phyloP scores from a whole-genome alignment of 2,888 invertebrate genomes.

The Ophioninae sp. region DNA sequence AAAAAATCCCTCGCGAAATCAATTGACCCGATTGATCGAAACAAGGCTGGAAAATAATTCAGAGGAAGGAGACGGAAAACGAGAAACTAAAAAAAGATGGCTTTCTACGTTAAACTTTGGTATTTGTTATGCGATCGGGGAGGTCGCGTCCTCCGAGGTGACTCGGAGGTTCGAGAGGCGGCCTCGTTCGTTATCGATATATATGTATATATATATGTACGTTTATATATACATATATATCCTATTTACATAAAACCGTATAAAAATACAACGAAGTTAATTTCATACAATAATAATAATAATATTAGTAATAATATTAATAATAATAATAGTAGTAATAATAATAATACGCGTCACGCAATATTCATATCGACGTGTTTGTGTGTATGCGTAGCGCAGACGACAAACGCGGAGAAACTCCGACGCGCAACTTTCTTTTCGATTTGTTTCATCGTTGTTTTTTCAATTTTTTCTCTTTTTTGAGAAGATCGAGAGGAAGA shows the following conservation, averaged over 20 bases:
- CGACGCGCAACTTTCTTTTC: constrained; percentile 10
- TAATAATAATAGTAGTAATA: neutral
- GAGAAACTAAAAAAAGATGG: constrained; percentile 62
- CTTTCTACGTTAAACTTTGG: constrained; percentile 80
- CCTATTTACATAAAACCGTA: constrained; percentile 67
- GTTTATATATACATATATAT: constrained; percentile 20
- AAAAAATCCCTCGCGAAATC: no score
- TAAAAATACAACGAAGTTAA: constrained; percentile 69
- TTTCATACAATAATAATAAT: constrained; percentile 56
- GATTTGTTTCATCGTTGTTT: constrained; percentile 7
- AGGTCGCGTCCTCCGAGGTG: constrained; percentile 37
- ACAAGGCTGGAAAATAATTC: neutral
- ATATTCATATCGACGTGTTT: neutral
- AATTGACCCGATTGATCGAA: no score
- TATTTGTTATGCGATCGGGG: constrained; percentile 76
- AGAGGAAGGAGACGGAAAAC: constrained; percentile 15
- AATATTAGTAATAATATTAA: constrained; percentile 25
- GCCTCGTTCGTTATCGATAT: constrained; percentile 49
- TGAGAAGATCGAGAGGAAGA: constrained; percentile 23
- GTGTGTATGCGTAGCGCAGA: neutral
- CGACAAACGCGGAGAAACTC: constrained; percentile 21
- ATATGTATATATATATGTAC: neutral
- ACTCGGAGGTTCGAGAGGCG: neutral
- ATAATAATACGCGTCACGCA: neutral
- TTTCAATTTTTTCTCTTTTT: neutral